These are phyloP conservation scores for Mormyrus iriodes DNA, from an alignment of 2,113 vertebrate genomes.

Conservation along the genomic window DNA sequence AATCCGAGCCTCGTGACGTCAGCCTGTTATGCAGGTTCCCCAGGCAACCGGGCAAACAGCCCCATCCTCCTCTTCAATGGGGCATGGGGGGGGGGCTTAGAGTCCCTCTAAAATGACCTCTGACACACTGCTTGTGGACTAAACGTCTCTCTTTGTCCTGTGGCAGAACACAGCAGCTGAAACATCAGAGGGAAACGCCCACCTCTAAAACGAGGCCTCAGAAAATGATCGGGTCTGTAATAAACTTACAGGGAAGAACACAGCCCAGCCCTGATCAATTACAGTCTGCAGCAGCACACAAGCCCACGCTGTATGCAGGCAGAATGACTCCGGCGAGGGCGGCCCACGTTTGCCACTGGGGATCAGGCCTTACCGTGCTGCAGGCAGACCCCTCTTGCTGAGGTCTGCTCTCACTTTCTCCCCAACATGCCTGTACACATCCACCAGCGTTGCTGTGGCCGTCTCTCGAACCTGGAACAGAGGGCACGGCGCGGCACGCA, in stretches of 20 bases:
- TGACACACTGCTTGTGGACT: neutral
- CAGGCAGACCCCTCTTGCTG: conserved; percentile 75
- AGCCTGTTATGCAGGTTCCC: neutral
- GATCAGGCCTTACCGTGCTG: conserved; percentile 74
- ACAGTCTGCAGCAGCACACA: too few relatives aligned
- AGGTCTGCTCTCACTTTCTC: conserved; percentile 80
- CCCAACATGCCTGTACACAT: conserved; percentile 86
- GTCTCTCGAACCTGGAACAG: conserved; percentile 79
- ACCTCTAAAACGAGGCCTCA: neutral
- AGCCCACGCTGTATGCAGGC: neutral
- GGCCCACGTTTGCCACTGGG: neutral
- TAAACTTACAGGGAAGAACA: neutral
- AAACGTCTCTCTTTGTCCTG: neutral
- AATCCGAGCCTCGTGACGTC: neutral
- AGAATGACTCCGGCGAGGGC: neutral
- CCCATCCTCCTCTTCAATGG: neutral
- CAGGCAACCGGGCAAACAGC: conserved; percentile 2
- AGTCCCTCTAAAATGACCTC: neutral
- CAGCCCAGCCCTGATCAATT: neutral
- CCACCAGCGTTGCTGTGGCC: conserved; percentile 73
- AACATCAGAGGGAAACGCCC: neutral
- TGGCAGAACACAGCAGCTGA: neutral
- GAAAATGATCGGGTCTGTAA: neutral
- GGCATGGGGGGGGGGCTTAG: neutral
- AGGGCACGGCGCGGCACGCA: neutral